Conservation (phyloP, 64 coral and sea anemone genomes). For the Montipora sp. region DNA sequence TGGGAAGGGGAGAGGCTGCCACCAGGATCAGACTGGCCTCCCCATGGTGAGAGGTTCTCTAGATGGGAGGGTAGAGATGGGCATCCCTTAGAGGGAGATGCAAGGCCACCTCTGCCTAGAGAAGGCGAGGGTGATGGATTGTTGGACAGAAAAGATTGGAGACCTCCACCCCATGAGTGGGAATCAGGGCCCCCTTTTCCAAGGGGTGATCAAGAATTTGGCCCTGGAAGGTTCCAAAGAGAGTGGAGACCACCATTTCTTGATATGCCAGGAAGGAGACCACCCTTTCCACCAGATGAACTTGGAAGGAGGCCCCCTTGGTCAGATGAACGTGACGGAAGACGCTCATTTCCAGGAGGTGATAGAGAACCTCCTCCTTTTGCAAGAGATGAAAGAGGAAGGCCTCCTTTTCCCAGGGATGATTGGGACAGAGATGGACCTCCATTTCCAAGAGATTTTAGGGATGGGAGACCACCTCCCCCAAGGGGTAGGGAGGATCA, state of each 20-base stretch:
- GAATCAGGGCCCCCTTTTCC: slow-evolving; percentile 8
- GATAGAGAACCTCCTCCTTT: not conserved
- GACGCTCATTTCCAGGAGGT: slow-evolving; percentile 14
- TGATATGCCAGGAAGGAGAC: not conserved
- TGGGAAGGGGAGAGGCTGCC: not conserved
- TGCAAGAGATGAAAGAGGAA: slow-evolving; percentile 4
- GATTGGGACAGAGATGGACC: slow-evolving; percentile 3
- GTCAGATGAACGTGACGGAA: not conserved
- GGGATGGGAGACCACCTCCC: slow-evolving; percentile 7
- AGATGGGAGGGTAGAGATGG: not conserved
- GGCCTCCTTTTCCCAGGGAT: not conserved
- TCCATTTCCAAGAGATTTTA: not conserved
- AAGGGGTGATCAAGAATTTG: slow-evolving; percentile 19
- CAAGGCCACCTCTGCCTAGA: slow-evolving; percentile 15
- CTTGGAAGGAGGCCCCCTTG: slow-evolving; percentile 5
- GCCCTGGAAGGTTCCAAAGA: not conserved
- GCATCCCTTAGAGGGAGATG: slow-evolving; percentile 24
- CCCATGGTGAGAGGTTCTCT: not conserved
- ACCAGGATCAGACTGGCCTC: slow-evolving; percentile 3
- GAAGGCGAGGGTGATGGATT: not conserved
- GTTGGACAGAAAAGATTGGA: slow-evolving; percentile 33
- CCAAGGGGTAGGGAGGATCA: not conserved
- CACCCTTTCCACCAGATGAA: slow-evolving; percentile 12
- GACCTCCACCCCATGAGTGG: not conserved
- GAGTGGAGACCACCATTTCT: not conserved